Conservation (phyloP, 2,797 vertebrate genomes). For the Eulemur albifrons region DNA sequence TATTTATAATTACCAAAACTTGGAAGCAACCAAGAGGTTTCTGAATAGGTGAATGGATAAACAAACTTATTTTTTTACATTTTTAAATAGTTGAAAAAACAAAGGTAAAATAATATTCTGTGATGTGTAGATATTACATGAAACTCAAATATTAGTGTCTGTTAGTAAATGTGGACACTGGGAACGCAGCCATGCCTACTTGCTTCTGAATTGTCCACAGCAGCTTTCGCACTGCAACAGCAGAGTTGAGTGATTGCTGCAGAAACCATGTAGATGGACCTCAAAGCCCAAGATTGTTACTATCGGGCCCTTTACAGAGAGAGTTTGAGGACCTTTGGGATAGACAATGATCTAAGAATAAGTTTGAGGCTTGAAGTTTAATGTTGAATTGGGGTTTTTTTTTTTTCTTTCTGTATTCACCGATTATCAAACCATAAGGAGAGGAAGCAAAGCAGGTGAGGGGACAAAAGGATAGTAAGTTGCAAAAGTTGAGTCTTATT, state of each 20-base stretch:
- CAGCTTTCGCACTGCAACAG: neutral
- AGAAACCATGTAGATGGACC: fast-evolving
- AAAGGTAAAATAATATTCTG: neutral
- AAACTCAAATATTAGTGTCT: neutral
- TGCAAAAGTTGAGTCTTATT: neutral
- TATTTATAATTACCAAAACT: neutral
- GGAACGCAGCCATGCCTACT: neutral
- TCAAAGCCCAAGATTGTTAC: neutral
- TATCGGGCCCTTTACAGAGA: neutral
- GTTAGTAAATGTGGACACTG: neutral
- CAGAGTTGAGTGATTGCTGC: neutral
- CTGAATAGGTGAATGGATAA: fast-evolving
- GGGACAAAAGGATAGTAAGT: neutral
- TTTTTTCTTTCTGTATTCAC: neutral
- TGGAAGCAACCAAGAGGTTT: neutral
- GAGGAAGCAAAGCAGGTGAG: neutral
- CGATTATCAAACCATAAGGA: neutral
- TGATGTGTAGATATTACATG: neutral
- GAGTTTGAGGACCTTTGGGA: neutral
- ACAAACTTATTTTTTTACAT: neutral
- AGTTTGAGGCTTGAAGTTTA: neutral
- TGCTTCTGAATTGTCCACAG: neutral
- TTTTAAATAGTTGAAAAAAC: neutral
- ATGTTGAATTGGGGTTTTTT: neutral
- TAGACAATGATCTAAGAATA: neutral